Evolutionary conservation across 2,888 invertebrate genomes (phyloP), one percentile per base, ranked within the genome.

Genomic region (Ypsolopha sequella): DNA sequence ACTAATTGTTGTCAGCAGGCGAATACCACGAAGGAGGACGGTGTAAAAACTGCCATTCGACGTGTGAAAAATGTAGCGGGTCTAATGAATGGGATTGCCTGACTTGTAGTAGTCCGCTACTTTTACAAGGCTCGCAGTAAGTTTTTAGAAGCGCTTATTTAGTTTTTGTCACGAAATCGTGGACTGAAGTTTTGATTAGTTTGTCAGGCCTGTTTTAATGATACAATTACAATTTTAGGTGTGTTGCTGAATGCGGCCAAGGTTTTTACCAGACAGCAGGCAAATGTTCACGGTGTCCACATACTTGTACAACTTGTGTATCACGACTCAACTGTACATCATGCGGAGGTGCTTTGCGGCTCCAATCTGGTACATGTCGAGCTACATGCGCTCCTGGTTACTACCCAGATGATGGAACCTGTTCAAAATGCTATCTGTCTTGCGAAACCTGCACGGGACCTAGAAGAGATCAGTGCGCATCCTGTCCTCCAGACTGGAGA

Each of bases 391-490:
- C 93, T 11, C 87, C 68, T 60, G 95, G 95, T 7, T 95, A 94
- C 73, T 95, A 93, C 79, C 95, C 94, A 62, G 95, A 95, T 71
- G 90, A 93, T 52, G 95, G 95, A 10, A 90, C 91, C 41, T 95
- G 95, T 73, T 89, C 92, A 44, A 92, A 94, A 65, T 95, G 95
- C 68, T 94, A 95, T 68, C 87, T 94, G 56, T 94, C 94, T 48
- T 96, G 95, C 72, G 91, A 91, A 71, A 95, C 95, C 9, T 95
- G 95, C 71, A 82, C 93, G 54, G 95, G 95, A 1, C 95, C 95
- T 0, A 89, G 93, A 58, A 89, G 93, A 56, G 93, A 95, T 69
- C 95, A 95, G 66, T 96, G 95, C 68, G 94, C 95, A 0, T 90
- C 91, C 34, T 96, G 95, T 71, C 94, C 93, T 0, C 87, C 88